Evolutionary conservation across 2,797 vertebrate species (phyloP).

Genomic region (Brachyrhaphis roseni): DNA sequence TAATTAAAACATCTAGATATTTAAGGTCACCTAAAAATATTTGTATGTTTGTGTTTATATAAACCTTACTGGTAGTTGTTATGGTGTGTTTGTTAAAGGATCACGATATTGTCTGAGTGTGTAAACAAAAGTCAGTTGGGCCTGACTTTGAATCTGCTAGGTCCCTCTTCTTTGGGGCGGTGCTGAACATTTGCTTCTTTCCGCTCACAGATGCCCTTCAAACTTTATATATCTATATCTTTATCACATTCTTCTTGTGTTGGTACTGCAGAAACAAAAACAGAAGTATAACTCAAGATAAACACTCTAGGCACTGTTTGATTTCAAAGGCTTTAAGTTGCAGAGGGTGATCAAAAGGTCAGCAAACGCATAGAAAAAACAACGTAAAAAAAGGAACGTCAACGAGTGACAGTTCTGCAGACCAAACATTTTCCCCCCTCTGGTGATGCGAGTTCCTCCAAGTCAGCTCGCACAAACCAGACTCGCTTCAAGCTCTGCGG

Average conservation of each 20-base stretch:
- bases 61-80: conserved; percentile 48
- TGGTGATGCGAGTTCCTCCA: conserved; percentile 54
- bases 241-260: conserved; percentile 53
- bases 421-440: conserved; percentile 72
- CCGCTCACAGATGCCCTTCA: conserved; percentile 59
- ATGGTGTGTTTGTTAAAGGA: conserved; percentile 62
- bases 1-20: conserved; percentile 24
- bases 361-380: conserved; percentile 65
- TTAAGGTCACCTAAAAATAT: conserved; percentile 35
- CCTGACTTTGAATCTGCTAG: conserved; percentile 67
- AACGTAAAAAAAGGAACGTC: conserved; percentile 49
- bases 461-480: conserved; percentile 63
- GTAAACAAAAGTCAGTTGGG: conserved; percentile 77
- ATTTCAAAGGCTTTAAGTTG: conserved; percentile 84
- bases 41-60: conserved; percentile 46
- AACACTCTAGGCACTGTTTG: conserved; percentile 87
- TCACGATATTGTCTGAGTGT: conserved; percentile 54
- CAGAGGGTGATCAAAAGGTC: conserved; percentile 75
- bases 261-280: conserved; percentile 68
- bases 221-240: conserved; percentile 33
- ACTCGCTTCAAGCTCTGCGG: conserved; percentile 61
- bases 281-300: conserved; percentile 78
- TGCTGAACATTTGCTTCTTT: conserved; percentile 39
- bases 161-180: conserved; percentile 42
- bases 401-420: conserved; percentile 77